Base-by-base conservation (phyloP, 2,113 vertebrate genomes). In the Thomomys bottae region DNA sequence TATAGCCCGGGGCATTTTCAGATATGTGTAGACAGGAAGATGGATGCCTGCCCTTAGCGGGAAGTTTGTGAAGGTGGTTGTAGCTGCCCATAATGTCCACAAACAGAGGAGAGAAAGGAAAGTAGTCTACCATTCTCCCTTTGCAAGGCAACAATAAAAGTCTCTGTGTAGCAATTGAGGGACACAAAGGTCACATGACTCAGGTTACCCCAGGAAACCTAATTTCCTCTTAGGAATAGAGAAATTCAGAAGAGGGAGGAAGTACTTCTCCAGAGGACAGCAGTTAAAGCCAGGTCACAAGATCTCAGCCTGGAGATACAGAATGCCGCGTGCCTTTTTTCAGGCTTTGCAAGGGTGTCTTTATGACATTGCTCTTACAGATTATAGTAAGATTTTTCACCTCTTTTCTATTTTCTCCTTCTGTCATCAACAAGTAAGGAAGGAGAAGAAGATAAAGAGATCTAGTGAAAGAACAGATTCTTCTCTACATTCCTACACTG, bases 1-100 rank as follows among this genome's bases (percentile, higher is more conserved):
- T 14, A 26, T 70, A 57, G 17, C 5, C 36, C 67, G 36, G 92
- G 49, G 40, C 21, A 30, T 66, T 9, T 70, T 42, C 26, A 28
- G 15, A 15, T n/a, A 93, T 72, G 36, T 93, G 79, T 36, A 28
- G 79, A 93, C 8, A 73, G 38, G 36, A 59, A 81, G 24, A 76
- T 87, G 18, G 6, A 30, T 34, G 45, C 20, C 32, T 72, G 4
- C 42, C 7, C 59, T 71, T 81, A 34, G 84, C 6, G 8, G 72
- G 64, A 77, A 84, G 30, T 70, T 81, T 71, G 32, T 59, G 14
- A 80, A 91, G 15, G 40, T 73, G 12, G 8, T 59, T 78, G n/a
- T 24, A 75, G 64, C 23, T 88, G 26, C 17, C 32, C 42, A 45
- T 10, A 14, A 68, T 42, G 38, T 32, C 4, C 57, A 75, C 24